phyloP scores from a whole-genome alignment of 2,888 invertebrate species.

The Phengaris arion region DNA sequence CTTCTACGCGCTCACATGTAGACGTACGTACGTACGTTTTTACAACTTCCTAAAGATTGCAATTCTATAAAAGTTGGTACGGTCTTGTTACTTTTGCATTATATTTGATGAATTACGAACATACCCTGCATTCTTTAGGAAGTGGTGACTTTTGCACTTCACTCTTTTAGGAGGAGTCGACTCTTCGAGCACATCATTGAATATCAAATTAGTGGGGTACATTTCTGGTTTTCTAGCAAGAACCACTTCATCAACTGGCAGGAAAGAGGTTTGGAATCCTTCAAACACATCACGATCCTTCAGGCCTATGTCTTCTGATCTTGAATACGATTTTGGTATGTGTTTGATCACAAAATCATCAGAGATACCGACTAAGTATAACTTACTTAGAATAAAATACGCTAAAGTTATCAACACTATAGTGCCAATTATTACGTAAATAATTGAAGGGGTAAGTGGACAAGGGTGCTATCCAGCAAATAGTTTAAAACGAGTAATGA shows the following conservation, averaged over 20 bases:
- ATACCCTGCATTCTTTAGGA: conserved; percentile 54
- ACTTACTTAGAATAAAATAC: conserved; percentile 53
- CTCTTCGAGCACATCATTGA: not conserved
- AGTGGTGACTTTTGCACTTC: conserved; percentile 61
- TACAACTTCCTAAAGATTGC: no score
- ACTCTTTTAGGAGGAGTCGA: conserved; percentile 43
- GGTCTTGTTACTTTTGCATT: no score
- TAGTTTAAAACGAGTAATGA: no score
- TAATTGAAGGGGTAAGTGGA: no score
- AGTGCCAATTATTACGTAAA: conserved; percentile 46
- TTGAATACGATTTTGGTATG: conserved; percentile 61
- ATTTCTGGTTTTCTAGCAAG: conserved; percentile 53
- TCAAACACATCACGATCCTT: conserved; percentile 81
- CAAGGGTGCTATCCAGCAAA: no score
- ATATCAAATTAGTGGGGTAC: conserved; percentile 37
- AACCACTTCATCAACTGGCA: conserved; percentile 76
- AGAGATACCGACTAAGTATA: conserved; percentile 57
- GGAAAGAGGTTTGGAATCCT: conserved; percentile 82
- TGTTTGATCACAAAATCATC: conserved; percentile 60
- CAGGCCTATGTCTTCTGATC: conserved; percentile 64
- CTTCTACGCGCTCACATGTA: not conserved
- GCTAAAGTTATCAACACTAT: conserved; percentile 46
- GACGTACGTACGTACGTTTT: no score
- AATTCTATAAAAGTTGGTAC: no score
- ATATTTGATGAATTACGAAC: no score